phyloP scores from a whole-genome alignment of 2,888 invertebrate species.

The Bedellia somnulentella region DNA sequence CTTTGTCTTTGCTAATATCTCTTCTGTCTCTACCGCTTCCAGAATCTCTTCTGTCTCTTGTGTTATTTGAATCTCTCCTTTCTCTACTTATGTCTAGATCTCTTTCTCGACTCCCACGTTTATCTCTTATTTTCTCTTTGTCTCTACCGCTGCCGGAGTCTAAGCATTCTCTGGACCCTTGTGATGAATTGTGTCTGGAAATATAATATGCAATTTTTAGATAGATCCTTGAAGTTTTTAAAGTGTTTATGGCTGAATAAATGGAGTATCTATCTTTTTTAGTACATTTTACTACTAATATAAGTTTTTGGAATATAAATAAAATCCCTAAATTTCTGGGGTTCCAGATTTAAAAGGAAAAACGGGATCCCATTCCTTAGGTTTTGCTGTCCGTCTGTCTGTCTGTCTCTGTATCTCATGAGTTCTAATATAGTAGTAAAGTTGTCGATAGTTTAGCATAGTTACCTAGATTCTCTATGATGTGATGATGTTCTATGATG shows the following conservation, averaged over 20 bases:
- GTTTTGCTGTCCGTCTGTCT: no score
- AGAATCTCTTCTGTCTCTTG: constrained; percentile 27
- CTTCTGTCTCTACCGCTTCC: constrained; percentile 40
- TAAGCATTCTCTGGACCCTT: constrained; percentile 45
- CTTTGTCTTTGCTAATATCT: constrained; percentile 1
- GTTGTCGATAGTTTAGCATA: no score
- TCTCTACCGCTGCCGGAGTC: constrained; percentile 55
- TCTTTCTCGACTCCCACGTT: constrained; percentile 39
- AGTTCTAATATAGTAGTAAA: no score
- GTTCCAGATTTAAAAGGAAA: no score
- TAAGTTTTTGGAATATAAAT: no score
- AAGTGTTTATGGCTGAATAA: no score
- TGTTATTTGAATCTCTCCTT: constrained; percentile 27
- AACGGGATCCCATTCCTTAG: no score
- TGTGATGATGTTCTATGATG: constrained; percentile 29
- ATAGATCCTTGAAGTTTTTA: no score
- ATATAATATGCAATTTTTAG: constrained; percentile 7
- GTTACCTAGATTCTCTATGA: constrained; percentile 27
- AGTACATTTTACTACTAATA: no score
- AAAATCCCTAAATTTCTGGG: no score
- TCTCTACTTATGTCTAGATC: constrained; percentile 25
- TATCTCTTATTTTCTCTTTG: constrained; percentile 41
- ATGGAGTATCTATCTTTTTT: no score
- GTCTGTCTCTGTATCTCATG: no score
- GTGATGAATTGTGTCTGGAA: constrained; percentile 41